Evolutionary conservation across 2,888 invertebrate genomes (phyloP), one percentile per base, ranked within the genome.

Genomic region (Rhamnusium bicolor): DNA sequence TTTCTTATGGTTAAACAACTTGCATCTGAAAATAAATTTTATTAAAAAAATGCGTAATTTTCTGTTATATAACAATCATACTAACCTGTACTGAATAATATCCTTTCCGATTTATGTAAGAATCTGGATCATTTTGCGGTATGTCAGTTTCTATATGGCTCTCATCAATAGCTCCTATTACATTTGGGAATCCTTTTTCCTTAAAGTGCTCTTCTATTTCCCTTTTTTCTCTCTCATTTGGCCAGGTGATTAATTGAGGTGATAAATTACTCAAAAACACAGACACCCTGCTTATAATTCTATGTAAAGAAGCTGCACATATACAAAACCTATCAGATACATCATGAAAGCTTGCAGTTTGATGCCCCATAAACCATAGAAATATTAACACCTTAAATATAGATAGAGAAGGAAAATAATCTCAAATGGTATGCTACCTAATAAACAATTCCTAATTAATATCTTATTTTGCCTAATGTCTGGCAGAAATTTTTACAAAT

Each of bases 291-390:
- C 21, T 54, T 29, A 76, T 56, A 65, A 79, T 70, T 49, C 75
- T 75, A 66, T 54, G 14, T 46, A 77, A 24, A 8, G 77, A 62
- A 53, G 73, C 79, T 19, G 58, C 73, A 21, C 60, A 74, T 6
- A 77, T 74, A 24, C 49, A 24, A 67, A 79, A 79, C 47, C 77
- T 60, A 47, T 79, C 79, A 10, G 75, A 60, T 8, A 77, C 77
- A 73, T 76, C 76, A 24, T 78, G 61, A 61, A 76, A 79, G 49
- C 69, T 67, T 29, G 70, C 49, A 10, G 70, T 70, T 24, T 70
- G 70, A 18, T 70, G 70, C 6, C 70, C 70, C 1, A 62, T 16
- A 53, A 27, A 70, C 62, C 70, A 70, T 8, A 70, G 14, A 63
- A 16, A 70, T 7, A 70, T 63, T 12, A 65, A 5, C 2, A 65